Base-by-base conservation (phyloP, 2,797 vertebrate species). In the Enteromius treurensis region DNA sequence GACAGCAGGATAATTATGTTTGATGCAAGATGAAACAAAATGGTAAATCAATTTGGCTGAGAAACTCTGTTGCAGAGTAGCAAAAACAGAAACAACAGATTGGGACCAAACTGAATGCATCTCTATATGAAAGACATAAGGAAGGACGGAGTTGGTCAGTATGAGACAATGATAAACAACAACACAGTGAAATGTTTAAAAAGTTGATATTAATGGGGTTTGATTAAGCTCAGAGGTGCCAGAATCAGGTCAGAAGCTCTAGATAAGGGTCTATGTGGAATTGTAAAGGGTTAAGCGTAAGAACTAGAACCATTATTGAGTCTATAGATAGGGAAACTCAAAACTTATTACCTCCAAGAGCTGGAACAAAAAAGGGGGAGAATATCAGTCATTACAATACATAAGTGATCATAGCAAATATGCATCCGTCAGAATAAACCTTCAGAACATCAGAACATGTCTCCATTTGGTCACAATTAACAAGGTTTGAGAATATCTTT, bases 271-370 rank as follows among this genome's bases (percentile, higher is more conserved):
- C 58, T 80, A 69, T 74, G 1, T 67, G 51, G 79, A 75, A 70
- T 29, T 65, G 21, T 19, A 64, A 80, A 82, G 77, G 85, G 81
- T 85, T 77, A 70, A 65, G 85, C 79, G 40, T 51, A 42, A 79
- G 19, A 65, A 69, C 76, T 82, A 55, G 58, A 69, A 70, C 60
- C 55, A 73, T 64, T 45, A 58, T 49, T 77, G 42, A 42, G 67
- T 74, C 84, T 83, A 77, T 55, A 77, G 77, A 29, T 53, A 76
- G 60, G 71, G 64, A 75, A 74, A 60, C 83, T 45, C 58, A 80
- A 70, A 87, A 86, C 65, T 10, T 80, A 47, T 87, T 86, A 88
- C 88, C 88, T 88, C 77, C 86, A 87, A 86, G 79, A 86, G 80
- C 88, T 88, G 85, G 68, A 87, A 84, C 76, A 83, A 77, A 87